Percentiles rank a stretch among this genome's conserved stretches.
phyloP scores from a whole-genome alignment of 2,888 invertebrate genomes.

The Lamellibrachia columna region DNA sequence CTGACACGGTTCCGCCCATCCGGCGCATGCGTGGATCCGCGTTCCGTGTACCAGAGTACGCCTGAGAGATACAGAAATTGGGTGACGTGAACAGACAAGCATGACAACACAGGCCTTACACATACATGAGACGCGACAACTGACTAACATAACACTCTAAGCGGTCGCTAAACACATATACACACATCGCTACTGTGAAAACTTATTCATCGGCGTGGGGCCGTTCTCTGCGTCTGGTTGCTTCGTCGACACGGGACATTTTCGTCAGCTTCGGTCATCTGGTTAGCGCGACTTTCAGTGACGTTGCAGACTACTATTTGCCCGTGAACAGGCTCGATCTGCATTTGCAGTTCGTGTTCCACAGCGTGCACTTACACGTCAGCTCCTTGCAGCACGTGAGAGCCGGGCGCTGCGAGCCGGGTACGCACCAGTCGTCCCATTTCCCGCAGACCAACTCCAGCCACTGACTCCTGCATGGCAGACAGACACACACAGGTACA shows the following conservation, averaged over 20 bases:
- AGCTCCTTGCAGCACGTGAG: conserved; percentile 40
- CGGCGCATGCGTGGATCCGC: neutral
- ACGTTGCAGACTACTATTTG: neutral
- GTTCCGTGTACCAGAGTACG: conserved; percentile 9
- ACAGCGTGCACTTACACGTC: conserved; percentile 44
- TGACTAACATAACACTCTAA: neutral
- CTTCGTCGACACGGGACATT: neutral
- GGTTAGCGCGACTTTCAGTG: conserved; percentile 9
- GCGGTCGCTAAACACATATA: neutral
- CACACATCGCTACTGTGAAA: conserved; percentile 14
- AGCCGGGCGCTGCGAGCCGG: conserved; percentile 34
- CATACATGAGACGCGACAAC: neutral
- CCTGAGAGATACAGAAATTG: neutral
- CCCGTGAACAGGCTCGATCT: conserved; percentile 39
- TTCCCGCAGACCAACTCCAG: conserved; percentile 38
- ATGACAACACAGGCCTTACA: neutral
- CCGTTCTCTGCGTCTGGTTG: neutral
- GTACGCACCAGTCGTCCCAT: conserved; percentile 42
- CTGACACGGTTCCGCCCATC: conserved; percentile 16
- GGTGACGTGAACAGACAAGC: neutral
- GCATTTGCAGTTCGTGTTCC: conserved; percentile 45
- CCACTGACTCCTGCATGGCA: conserved; percentile 35
- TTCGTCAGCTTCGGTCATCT: neutral
- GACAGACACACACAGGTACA: neutral
- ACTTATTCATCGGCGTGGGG: neutral